Evolutionary conservation across 1,140 invertebrate genomes (phyloP).

Genomic region (Drosophila kanapiae): DNA sequence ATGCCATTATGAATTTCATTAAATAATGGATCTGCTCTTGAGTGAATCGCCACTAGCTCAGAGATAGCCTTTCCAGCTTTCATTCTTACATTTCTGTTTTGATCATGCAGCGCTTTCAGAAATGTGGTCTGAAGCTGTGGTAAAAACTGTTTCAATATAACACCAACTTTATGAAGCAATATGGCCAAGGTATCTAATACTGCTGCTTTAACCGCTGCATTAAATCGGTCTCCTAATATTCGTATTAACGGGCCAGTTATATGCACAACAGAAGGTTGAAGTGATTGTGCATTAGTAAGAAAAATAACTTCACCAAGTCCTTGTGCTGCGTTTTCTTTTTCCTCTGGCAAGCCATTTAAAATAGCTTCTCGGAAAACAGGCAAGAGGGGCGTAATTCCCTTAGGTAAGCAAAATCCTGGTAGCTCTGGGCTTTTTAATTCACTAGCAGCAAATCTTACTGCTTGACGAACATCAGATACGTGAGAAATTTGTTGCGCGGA

Average conservation of each 20-base stretch:
- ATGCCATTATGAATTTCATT: conserved; percentile 95
- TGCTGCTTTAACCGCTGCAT: conserved; percentile 96
- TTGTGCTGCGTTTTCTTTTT: conserved; percentile 97
- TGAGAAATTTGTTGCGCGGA: conserved; percentile 92
- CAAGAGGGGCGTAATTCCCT: conserved; percentile 97
- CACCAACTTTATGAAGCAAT: conserved; percentile 95
- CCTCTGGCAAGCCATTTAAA: conserved; percentile 96
- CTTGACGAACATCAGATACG: conserved; percentile 95
- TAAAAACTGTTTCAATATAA: conserved; percentile 98
- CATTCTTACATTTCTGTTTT: conserved; percentile 93
- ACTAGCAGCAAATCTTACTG: conserved; percentile 94
- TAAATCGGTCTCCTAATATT: conserved; percentile 98
- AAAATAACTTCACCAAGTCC: conserved; percentile 97
- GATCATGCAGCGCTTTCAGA: conserved; percentile 96
- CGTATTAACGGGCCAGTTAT: conserved; percentile 99
- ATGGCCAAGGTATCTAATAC: conserved; percentile 97
- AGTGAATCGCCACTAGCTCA: conserved; percentile 96
- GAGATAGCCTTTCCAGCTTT: conserved; percentile 95
- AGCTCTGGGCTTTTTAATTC: conserved; percentile 93
- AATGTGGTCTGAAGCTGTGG: conserved; percentile 99
- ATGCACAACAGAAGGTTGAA: conserved; percentile 97
- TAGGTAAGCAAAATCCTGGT: conserved; percentile 98
- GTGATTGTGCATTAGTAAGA: conserved; percentile 92
- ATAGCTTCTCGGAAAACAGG: conserved; percentile 98
- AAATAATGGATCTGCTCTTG: conserved; percentile 94